phyloP scores from a whole-genome alignment of 1,140 invertebrate genomes.

The Nixonia krombeini region DNA sequence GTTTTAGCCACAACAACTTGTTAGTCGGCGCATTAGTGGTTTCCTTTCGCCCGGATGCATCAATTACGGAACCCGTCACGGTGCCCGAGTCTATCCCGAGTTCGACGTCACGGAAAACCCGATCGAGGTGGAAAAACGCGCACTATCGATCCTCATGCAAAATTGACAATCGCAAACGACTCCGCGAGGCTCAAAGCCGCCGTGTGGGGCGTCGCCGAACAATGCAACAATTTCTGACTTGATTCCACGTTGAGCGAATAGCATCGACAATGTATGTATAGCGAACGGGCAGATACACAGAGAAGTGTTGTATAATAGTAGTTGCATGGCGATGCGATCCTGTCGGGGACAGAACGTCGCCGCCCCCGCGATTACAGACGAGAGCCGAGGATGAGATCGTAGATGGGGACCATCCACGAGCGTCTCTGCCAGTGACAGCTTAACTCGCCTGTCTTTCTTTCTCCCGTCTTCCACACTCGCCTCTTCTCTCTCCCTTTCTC shows the following conservation, averaged over 20 bases:
- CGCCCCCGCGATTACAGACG: conserved; percentile 72
- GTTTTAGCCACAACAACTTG: conserved; percentile 23
- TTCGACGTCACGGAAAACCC: too few relatives aligned
- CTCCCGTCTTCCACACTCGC: conserved; percentile 9
- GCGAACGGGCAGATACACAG: conserved; percentile 36
- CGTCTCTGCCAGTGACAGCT: conserved; percentile 70
- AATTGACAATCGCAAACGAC: neutral
- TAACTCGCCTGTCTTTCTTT: conserved; percentile 41
- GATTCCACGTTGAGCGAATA: conserved; percentile 58
- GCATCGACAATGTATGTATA: conserved; percentile 57
- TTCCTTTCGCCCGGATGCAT: conserved; percentile 28
- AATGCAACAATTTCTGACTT: conserved; percentile 62
- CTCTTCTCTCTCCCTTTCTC: conserved; percentile 22
- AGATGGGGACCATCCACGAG: conserved; percentile 65
- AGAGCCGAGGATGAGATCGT: conserved; percentile 61
- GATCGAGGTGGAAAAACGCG: neutral
- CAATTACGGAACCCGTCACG: conserved; percentile 10
- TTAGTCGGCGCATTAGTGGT: conserved; percentile 20
- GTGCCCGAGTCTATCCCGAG: too few relatives aligned
- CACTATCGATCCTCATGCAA: conserved; percentile 5
- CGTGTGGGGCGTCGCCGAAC: conserved; percentile 39
- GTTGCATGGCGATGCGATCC: conserved; percentile 68
- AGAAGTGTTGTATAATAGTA: conserved; percentile 58
- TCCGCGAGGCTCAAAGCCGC: neutral
- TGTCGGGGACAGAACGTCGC: conserved; percentile 71